A percentile compares a stretch with the other conserved stretches of the same genome.
phyloP scores from a whole-genome alignment of 2,797 vertebrate species.

The Lepilemur septentrionalis region DNA sequence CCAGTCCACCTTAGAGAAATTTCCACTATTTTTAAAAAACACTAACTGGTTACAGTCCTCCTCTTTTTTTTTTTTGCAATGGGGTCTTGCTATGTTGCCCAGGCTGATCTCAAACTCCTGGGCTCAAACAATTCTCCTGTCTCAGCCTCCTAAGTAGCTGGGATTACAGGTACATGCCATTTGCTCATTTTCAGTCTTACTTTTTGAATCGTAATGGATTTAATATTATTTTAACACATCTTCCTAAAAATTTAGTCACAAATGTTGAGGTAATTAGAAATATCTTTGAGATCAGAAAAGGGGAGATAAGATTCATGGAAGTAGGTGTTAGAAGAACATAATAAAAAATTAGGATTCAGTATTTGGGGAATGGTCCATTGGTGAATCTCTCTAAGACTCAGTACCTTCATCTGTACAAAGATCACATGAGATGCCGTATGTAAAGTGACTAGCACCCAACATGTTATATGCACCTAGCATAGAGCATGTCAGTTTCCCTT shows the following conservation, averaged over 20 bases:
- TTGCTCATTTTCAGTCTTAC: not conserved
- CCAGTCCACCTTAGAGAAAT: not conserved
- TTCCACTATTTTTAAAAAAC: not conserved
- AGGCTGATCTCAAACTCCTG: not conserved
- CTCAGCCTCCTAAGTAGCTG: not conserved
- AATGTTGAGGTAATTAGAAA: not conserved
- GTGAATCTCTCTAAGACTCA: not conserved
- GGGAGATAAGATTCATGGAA: not conserved
- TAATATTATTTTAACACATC: not conserved
- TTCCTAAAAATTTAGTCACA: not conserved
- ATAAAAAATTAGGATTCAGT: not conserved
- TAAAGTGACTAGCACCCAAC: not conserved
- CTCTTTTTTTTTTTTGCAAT: not conserved
- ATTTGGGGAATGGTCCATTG: not conserved
- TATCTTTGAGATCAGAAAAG: not conserved
- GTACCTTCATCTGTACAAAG: not conserved
- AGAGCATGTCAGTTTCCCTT: not conserved
- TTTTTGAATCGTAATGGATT: slow-evolving; percentile 2
- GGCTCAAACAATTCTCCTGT: not conserved
- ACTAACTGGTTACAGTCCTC: not conserved
- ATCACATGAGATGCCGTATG: fast-evolving
- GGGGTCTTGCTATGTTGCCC: not conserved
- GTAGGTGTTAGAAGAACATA: not conserved
- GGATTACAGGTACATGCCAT: not conserved
- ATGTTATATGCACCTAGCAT: too few relatives aligned